Evolutionary conservation across 1,140 invertebrate species (phyloP).

Genomic region (Cyphomyrmex costatus): DNA sequence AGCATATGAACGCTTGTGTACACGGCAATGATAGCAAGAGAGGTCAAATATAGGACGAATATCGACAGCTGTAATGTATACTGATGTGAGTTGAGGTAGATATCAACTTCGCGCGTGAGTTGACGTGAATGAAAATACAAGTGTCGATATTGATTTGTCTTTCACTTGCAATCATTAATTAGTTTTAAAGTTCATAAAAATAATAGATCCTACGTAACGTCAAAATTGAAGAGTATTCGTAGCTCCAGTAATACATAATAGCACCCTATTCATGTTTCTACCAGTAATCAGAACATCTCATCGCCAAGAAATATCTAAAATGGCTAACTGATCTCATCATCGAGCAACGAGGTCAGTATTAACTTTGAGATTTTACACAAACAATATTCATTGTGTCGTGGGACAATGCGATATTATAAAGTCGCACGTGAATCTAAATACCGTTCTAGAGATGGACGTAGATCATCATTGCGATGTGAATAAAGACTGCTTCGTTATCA

Average conservation of each 20-base stretch:
- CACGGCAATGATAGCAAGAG: constrained; percentile 57
- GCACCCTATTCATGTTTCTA: constrained; percentile 24
- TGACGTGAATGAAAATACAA: neutral
- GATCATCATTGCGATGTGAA: constrained; percentile 31
- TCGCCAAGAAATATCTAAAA: constrained; percentile 63
- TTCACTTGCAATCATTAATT: constrained; percentile 52
- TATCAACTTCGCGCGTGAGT: constrained; percentile 51
- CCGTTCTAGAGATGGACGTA: constrained; percentile 7
- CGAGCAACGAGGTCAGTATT: constrained; percentile 20
- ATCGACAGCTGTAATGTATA: constrained; percentile 50
- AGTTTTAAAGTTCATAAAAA: constrained; percentile 31
- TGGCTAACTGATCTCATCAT: constrained; percentile 24
- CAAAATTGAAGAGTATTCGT: neutral
- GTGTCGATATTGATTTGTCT: constrained; percentile 16
- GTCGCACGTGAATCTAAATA: constrained; percentile 41
- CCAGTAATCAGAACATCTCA: constrained; percentile 10
- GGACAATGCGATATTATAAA: constrained; percentile 52
- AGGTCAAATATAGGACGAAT: constrained; percentile 37
- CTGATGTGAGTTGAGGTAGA: constrained; percentile 25
- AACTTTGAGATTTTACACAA: constrained; percentile 37
- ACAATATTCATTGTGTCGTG: constrained; percentile 46
- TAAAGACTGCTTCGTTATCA: constrained; percentile 8
- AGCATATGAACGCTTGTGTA: constrained; percentile 6
- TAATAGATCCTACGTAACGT: neutral
- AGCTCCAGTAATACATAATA: neutral